Conservation (phyloP, 2,888 invertebrate genomes). For the Pemphredon lugubris region DNA sequence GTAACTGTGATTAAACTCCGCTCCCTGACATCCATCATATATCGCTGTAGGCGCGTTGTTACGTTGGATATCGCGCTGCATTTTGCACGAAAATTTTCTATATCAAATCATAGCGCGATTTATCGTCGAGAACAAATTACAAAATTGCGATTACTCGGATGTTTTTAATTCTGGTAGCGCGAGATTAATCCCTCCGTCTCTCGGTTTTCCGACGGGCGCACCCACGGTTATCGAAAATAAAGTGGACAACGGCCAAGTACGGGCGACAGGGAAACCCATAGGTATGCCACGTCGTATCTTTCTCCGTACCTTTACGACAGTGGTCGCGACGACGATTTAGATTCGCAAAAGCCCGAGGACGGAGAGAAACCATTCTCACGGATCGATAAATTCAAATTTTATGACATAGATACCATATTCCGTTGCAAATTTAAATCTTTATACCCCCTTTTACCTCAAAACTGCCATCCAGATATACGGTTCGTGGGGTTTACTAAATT, state of each 20-base stretch:
- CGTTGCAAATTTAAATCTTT: neutral
- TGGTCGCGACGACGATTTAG: conserved; percentile 35
- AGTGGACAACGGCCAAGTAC: conserved; percentile 59
- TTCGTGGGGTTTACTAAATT: too few species aligned
- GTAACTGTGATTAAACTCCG: too few species aligned
- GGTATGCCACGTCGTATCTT: neutral
- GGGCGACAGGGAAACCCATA: conserved; percentile 14
- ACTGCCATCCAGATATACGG: neutral
- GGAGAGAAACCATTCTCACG: neutral
- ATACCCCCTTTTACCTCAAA: neutral
- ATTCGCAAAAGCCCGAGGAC: conserved; percentile 7
- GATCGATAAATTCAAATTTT: conserved; percentile 34
- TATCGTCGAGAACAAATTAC: conserved; percentile 31
- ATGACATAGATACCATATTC: conserved; percentile 10
- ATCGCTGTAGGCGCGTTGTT: too few species aligned
- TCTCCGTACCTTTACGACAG: conserved; percentile 25
- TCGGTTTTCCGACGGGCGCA: conserved; percentile 28
- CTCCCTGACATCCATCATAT: too few species aligned
- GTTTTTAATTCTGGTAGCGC: conserved; percentile 40
- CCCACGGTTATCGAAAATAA: conserved; percentile 50
- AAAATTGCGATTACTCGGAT: conserved; percentile 42
- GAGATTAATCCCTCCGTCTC: conserved; percentile 45
- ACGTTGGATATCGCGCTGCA: too few species aligned
- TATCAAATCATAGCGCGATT: too few species aligned
- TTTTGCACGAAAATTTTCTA: too few species aligned